Evolutionary conservation across 1,140 invertebrate genomes (phyloP), one percentile per base, ranked within the genome.

Genomic region (Arion vulgaris): DNA sequence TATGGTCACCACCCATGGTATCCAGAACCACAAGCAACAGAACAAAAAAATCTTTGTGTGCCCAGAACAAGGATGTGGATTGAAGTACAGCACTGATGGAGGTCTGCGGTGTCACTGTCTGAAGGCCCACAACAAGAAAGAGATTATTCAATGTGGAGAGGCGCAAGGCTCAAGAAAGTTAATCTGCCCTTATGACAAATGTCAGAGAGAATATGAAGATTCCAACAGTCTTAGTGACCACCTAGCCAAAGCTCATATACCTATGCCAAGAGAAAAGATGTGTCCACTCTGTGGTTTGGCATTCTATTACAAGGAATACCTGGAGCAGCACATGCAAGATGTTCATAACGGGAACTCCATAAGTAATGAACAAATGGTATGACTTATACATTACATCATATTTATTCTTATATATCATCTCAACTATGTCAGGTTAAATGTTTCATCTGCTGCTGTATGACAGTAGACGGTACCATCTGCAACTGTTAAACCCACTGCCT

Each of bases 241-340:
- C 32, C 34, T 81, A 28, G 41, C 49, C 2, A 81, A 28, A 62
- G 71, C 68, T 51, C 80, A 81, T 28, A 74, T 32, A 49, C 39
- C 80, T 23, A 39, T 81, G 34, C 80, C 80, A n/a, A 51, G 69
- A 15, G 80, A 81, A 39, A 81, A 81, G 49, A 73, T 81, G 80
- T 81, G 80, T 57, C 34, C 23, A 53, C 13, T 36, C 36, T 81
- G 80, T 81, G 80, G 80, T 23, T 19, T 17, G 15, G 69, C 80
- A 4, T 81, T 73, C 45, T 45, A 45, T 53, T 36, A 39, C 62
- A 81, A 32, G 17, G 45, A 80, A 34, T 66, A 80, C 5, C 34
- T 80, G 9, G 66, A 80, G 28, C 2, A 28, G n/a, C 78, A 80
- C 49, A 71, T 45, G 39, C 36, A 71, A 1, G 39, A n/a, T 39